phyloP scores from a whole-genome alignment of 2,113 vertebrate species.

The Anguilla rostrata region DNA sequence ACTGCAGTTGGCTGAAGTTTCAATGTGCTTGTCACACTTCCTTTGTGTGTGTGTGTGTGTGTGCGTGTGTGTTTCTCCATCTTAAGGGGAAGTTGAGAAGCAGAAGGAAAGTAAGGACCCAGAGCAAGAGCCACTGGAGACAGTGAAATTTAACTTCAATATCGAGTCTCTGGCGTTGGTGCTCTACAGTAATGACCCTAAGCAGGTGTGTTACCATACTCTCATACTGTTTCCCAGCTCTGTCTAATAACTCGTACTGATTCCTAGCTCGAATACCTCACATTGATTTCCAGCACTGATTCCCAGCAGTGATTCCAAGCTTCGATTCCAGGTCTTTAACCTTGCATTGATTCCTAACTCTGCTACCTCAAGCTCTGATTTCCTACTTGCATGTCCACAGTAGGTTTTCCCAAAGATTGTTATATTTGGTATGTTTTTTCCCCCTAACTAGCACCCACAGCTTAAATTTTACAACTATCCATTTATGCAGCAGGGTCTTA shows the following conservation, averaged over 20 bases:
- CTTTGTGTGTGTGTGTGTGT: background rate
- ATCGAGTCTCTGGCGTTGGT: slow-evolving; percentile 85
- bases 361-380: background rate
- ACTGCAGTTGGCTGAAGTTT: background rate
- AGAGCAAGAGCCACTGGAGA: slow-evolving; percentile 53
- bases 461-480: too few relatives aligned
- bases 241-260: background rate
- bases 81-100: slow-evolving; percentile 43
- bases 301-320: background rate
- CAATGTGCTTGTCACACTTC: background rate
- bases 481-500: too few relatives aligned
- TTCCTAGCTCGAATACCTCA: background rate
- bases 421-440: too few relatives aligned
- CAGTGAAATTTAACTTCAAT: slow-evolving; percentile 82
- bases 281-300: background rate
- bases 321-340: background rate
- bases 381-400: too few relatives aligned
- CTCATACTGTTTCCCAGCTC: background rate
- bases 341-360: background rate
- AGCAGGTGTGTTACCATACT: slow-evolving; percentile 68
- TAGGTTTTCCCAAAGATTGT: too few relatives aligned
- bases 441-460: too few relatives aligned
- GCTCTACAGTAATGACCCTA: slow-evolving; percentile 73
- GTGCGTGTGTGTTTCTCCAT: background rate
- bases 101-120: slow-evolving; percentile 30